Evolutionary conservation across 2,888 invertebrate species (phyloP).

Genomic region (Caenorhabditis afra): DNA sequence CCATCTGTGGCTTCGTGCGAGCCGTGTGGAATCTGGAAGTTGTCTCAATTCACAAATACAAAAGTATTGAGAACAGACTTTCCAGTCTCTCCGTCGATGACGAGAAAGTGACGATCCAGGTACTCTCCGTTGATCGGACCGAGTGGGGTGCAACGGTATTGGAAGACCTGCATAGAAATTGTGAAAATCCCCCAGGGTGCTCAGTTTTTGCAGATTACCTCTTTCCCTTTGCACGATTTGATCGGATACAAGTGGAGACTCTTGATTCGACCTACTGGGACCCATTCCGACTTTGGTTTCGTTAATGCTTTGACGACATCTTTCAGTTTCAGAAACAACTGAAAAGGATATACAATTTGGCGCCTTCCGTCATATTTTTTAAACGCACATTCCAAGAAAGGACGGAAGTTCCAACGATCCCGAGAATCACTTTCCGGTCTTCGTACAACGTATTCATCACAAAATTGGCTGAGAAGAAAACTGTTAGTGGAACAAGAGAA

Average conservation of each 20-base stretch:
- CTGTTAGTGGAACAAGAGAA: not conserved
- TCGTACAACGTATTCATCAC: constrained; percentile 48
- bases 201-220: constrained; percentile 54
- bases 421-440: constrained; percentile 55
- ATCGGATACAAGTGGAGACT: constrained; percentile 68
- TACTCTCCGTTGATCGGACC: constrained; percentile 66
- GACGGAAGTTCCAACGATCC: constrained; percentile 56
- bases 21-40: constrained; percentile 64
- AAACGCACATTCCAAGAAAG: constrained; percentile 59
- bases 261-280: constrained; percentile 68
- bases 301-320: constrained; percentile 24
- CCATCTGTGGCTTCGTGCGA: constrained; percentile 65
- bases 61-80: constrained; percentile 24
- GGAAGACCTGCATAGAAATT: constrained; percentile 63
- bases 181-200: not conserved
- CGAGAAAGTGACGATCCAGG: constrained; percentile 71
- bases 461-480: not conserved
- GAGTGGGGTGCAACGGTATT: constrained; percentile 67
- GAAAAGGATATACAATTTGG: constrained; percentile 15
- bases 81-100: constrained; percentile 67
- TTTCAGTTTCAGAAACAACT: constrained; percentile 27
- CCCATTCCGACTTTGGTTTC: constrained; percentile 55
- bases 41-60: not conserved
- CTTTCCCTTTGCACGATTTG: constrained; percentile 74
- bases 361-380: too few relatives aligned